Conservation (phyloP, 1,140 invertebrate genomes). For the Glossosoma conforme region DNA sequence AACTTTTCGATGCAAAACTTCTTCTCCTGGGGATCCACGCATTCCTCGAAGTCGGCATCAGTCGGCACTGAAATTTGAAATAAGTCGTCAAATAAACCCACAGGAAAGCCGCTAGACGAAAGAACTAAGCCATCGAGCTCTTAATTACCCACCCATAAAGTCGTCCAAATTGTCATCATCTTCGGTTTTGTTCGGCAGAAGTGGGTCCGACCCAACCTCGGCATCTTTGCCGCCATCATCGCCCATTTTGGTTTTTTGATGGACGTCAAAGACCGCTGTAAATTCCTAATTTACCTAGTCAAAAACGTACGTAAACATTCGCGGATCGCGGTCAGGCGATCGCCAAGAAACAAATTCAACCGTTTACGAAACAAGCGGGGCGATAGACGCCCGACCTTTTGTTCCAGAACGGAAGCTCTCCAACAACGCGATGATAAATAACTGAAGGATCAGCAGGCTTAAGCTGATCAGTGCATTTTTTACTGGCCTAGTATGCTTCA, state of each 20-base stretch:
- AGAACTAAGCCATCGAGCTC: not conserved
- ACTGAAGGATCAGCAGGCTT: too few species aligned
- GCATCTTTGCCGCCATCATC: constrained; percentile 25
- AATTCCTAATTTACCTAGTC: not conserved
- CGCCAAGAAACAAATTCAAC: not conserved
- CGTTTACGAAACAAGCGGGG: not conserved
- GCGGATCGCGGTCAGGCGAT: not conserved
- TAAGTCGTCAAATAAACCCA: not conserved
- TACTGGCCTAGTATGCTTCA: too few species aligned
- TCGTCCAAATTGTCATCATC: not conserved
- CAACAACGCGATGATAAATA: constrained; percentile 1
- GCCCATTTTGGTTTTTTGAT: constrained; percentile 12
- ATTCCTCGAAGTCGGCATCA: constrained; percentile 48
- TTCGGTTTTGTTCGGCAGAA: constrained; percentile 6
- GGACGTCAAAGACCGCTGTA: constrained; percentile 2
- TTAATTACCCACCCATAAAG: not conserved
- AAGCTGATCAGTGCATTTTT: too few species aligned
- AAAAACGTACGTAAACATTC: not conserved
- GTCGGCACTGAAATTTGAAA: constrained; percentile 38
- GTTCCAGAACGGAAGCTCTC: not conserved
- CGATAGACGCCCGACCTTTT: not conserved
- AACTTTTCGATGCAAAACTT: constrained; percentile 37
- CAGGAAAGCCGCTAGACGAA: not conserved
- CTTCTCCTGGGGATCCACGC: constrained; percentile 49
- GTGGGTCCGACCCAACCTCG: constrained; percentile 10